Conservation (phyloP, 1,140 invertebrate species). For the Lasaia peninsularis region DNA sequence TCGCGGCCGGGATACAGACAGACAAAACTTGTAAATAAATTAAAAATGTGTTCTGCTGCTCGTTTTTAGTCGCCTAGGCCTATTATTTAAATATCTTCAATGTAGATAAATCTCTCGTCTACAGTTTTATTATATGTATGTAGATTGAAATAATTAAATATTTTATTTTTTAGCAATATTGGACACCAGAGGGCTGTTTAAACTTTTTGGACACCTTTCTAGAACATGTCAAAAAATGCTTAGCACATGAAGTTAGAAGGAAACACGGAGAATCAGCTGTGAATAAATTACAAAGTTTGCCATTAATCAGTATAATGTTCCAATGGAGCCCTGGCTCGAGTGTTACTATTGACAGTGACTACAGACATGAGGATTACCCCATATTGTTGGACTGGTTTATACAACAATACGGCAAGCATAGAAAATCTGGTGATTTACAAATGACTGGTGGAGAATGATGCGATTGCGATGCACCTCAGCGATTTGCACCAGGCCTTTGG, state of each 20-base stretch:
- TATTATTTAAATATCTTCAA: no score
- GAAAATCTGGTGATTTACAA: neutral
- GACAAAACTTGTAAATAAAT: no score
- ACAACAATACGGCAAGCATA: conserved; percentile 35
- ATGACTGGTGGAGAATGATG: neutral
- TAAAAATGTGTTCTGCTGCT: no score
- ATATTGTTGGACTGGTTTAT: conserved; percentile 54
- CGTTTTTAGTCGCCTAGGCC: no score
- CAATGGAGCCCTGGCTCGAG: conserved; percentile 44
- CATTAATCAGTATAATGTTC: conserved; percentile 47
- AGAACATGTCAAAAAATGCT: conserved; percentile 52
- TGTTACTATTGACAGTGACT: conserved; percentile 39
- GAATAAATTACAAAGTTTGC: conserved; percentile 40
- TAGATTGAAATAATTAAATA: conserved; percentile 4
- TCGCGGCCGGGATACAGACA: no score
- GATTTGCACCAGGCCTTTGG: no score
- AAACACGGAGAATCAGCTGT: conserved; percentile 44
- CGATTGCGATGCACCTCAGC: neutral
- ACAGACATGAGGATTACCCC: conserved; percentile 55
- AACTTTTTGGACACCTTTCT: conserved; percentile 63
- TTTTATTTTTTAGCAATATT: conserved; percentile 52
- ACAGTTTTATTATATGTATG: no score
- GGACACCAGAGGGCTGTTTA: conserved; percentile 58
- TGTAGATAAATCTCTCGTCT: no score
- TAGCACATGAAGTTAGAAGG: conserved; percentile 42